Percentiles rank a stretch among this genome's conserved stretches.
phyloP scores from a whole-genome alignment of 2,888 invertebrate genomes.

The Bimastos eiseni region DNA sequence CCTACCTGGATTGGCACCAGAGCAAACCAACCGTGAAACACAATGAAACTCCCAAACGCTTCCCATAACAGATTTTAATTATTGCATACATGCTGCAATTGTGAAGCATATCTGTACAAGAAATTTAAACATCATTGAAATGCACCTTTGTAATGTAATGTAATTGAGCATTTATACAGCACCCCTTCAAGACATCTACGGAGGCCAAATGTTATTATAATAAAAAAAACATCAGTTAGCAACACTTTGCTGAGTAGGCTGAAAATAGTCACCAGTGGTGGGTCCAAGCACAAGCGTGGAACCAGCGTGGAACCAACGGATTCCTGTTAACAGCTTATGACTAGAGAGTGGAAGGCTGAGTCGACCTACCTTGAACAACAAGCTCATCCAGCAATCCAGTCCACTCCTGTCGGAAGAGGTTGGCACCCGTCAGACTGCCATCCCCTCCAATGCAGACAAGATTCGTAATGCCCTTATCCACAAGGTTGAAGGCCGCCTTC shows the following conservation, averaged over 20 bases:
- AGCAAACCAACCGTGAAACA: neutral
- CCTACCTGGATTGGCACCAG: constrained; percentile 52
- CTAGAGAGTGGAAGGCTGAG: too few species aligned
- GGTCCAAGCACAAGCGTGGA: too few species aligned
- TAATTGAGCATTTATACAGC: too few species aligned
- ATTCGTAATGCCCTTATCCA: constrained; percentile 76
- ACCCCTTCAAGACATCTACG: neutral
- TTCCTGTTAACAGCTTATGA: too few species aligned
- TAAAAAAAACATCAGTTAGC: too few species aligned
- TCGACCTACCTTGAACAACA: constrained; percentile 64
- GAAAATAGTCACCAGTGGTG: too few species aligned
- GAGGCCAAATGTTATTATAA: too few species aligned
- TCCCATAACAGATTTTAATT: neutral
- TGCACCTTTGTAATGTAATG: too few species aligned
- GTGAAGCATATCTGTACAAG: neutral
- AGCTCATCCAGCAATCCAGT: constrained; percentile 82
- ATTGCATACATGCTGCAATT: neutral
- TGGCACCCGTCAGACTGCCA: constrained; percentile 94
- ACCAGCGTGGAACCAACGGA: too few species aligned
- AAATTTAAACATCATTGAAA: too few species aligned
- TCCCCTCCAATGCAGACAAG: constrained; percentile 98
- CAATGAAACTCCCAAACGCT: neutral
- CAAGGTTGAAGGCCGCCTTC: constrained; percentile 88
- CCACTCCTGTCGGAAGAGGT: constrained; percentile 91
- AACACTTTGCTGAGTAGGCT: too few species aligned